Percentiles rank a stretch among this genome's conserved stretches.
These are phyloP conservation scores for Antheraea yamamai DNA, from an alignment of 2,888 invertebrate genomes.

Conservation along the genomic window DNA sequence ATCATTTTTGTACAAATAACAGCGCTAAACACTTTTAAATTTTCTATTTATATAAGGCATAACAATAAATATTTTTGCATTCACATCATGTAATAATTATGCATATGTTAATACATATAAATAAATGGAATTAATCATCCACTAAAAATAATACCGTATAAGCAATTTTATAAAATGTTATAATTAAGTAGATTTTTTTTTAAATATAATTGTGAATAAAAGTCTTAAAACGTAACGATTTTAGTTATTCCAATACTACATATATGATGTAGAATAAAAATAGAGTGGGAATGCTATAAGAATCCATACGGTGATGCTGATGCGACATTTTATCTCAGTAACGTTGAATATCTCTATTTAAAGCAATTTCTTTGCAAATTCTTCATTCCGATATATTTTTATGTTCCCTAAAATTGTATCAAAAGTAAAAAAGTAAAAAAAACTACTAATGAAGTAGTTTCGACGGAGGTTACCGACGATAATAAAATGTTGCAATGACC, in stretches of 20 bases:
- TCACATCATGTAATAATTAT: not conserved
- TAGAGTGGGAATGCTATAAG: slow-evolving; percentile 15
- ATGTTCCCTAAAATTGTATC: too few species aligned
- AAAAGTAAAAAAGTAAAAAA: too few species aligned
- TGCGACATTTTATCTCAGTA: not conserved
- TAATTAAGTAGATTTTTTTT: not conserved
- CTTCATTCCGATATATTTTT: not conserved
- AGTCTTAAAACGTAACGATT: not conserved
- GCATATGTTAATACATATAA: not conserved
- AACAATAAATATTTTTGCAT: not conserved
- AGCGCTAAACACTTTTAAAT: not conserved
- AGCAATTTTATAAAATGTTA: not conserved
- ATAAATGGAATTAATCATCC: not conserved
- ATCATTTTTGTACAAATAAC: not conserved
- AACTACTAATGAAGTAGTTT: too few species aligned
- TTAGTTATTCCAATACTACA: not conserved
- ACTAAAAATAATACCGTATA: not conserved
- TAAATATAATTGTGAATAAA: not conserved
- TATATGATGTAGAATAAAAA: slow-evolving; percentile 6
- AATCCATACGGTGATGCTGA: not conserved
- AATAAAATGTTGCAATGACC: too few species aligned
- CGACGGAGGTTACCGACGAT: too few species aligned
- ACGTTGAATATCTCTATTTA: not conserved
- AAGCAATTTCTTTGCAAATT: not conserved
- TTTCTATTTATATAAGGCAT: not conserved